Base-by-base conservation (phyloP, 2,113 vertebrate genomes). In the Cryptoleucopteryx plumbea region DNA sequence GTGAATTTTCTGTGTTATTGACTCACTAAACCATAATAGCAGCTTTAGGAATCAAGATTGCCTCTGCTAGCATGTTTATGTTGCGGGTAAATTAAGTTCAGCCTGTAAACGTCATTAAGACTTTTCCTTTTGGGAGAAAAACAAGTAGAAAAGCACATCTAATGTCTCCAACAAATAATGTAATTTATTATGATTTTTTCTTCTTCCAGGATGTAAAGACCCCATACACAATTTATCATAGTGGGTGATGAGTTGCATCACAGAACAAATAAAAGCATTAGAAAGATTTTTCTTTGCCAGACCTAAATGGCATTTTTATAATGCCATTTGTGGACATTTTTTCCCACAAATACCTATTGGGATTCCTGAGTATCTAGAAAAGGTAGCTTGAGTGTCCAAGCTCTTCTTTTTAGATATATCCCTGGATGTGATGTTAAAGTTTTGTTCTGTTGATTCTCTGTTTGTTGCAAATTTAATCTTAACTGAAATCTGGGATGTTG, bases 381-480 rank as follows among this genome's bases (percentile, higher is more conserved):
- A 67, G 34, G 22, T 66, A 94, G 50, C 74, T 82, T 71, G 45
- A 65, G 89, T 88, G 61, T 78, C 58, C 77, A 86, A 90, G 81
- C 22, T 92, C 29, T 83, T 90, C 13, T 65, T 55, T 82, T 86
- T 31, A 62, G 75, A 4, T 48, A 22, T 10, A 45, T 50, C 12
- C 31, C 32, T 58, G 78, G 83, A 65, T 95, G 82, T 89, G 86
- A 87, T 89, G 62, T 90, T 98, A 74, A 90, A 80, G 67, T 94
- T 95, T 84, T 96, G 70, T 92, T 88, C 91, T 95, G 73, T 91
- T 26, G 17, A 82, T 94, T 93, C 38, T 74, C 58, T 2, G 2
- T 91, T 87, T 93, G 78, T 92, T 97, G 93, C 77, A 96, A 90
- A 96, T 95, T 97, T 97, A 74, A 92, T 96, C 86, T 92, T 93